These are phyloP conservation scores for Merops nubicus DNA, from an alignment of 2,113 vertebrate genomes.

Conservation along the genomic window DNA sequence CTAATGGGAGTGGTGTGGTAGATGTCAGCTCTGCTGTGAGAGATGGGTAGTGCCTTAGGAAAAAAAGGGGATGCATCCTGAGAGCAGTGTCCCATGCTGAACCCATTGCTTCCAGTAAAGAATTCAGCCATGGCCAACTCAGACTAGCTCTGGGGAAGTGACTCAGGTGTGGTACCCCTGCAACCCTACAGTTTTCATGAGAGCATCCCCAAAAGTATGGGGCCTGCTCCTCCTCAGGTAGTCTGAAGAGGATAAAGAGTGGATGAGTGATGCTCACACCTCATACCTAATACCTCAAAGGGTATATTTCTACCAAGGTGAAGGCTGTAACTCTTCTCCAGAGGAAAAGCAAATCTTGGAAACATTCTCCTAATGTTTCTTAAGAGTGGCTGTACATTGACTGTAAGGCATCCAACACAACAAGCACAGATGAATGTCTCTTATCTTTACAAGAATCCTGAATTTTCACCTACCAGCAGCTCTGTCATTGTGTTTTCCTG, in stretches of 20 bases:
- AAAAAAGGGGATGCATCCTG: not conserved
- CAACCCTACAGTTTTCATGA: not conserved
- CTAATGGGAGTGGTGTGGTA: not conserved
- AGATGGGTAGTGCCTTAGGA: not conserved
- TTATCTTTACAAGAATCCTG: not conserved
- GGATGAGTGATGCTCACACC: not conserved
- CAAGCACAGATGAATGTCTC: fast-evolving
- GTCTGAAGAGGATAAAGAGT: not conserved
- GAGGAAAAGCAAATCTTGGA: not conserved
- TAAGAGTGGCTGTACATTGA: not conserved
- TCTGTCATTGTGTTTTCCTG: not conserved
- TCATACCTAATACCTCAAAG: not conserved
- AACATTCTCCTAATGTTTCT: not conserved
- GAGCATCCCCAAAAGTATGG: not conserved
- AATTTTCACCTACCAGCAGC: not conserved
- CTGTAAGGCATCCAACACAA: not conserved
- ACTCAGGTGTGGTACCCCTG: not conserved
- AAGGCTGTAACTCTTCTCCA: not conserved
- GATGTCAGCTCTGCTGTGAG: not conserved
- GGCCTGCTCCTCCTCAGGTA: not conserved
- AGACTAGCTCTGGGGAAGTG: not conserved
- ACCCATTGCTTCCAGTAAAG: not conserved
- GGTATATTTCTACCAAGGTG: not conserved
- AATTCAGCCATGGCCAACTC: not conserved
- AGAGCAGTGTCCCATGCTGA: not conserved